Conservation (phyloP, 2,113 vertebrate species). For the Centropus unirufus region DNA sequence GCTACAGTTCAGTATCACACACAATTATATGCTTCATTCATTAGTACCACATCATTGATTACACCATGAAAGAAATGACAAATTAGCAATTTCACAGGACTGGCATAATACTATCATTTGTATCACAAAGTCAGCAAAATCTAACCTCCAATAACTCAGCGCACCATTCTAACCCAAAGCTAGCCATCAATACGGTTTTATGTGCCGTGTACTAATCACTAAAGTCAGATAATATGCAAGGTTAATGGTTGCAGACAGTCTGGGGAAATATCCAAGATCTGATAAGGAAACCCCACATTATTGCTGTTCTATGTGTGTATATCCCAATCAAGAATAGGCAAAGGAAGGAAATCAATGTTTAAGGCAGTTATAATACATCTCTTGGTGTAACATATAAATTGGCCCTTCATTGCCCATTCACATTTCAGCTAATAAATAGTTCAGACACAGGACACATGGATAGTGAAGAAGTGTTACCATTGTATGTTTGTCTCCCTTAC, state of each 20-base stretch:
- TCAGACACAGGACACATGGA: slow-evolving; percentile 75
- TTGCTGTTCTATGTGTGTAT: slow-evolving; percentile 70
- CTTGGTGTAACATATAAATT: slow-evolving; percentile 82
- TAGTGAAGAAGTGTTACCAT: slow-evolving; percentile 83
- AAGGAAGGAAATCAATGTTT: slow-evolving; percentile 82
- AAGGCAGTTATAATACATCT: slow-evolving; percentile 81
- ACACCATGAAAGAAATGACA: slow-evolving; percentile 85
- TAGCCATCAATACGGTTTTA: slow-evolving; percentile 82
- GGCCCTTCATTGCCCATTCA: slow-evolving; percentile 89
- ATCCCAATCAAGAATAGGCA: slow-evolving; percentile 77
- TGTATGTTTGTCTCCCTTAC: slow-evolving; percentile 82
- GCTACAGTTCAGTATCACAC: slow-evolving; percentile 39
- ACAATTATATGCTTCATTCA: slow-evolving; percentile 70
- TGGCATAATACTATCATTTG: slow-evolving; percentile 81
- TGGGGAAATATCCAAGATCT: slow-evolving; percentile 83
- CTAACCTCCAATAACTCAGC: slow-evolving; percentile 79
- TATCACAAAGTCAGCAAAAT: slow-evolving; percentile 89
- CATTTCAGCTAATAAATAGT: slow-evolving; percentile 86
- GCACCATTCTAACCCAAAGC: slow-evolving; percentile 71
- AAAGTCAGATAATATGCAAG: slow-evolving; percentile 86
- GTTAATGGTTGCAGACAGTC: slow-evolving; percentile 86
- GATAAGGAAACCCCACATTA: slow-evolving; percentile 82
- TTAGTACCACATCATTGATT: slow-evolving; percentile 77
- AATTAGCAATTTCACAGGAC: slow-evolving; percentile 80
- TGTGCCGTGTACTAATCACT: slow-evolving; percentile 85